Evolutionary conservation across 2,113 vertebrate genomes (phyloP).

Genomic region (Sylvietta virens): DNA sequence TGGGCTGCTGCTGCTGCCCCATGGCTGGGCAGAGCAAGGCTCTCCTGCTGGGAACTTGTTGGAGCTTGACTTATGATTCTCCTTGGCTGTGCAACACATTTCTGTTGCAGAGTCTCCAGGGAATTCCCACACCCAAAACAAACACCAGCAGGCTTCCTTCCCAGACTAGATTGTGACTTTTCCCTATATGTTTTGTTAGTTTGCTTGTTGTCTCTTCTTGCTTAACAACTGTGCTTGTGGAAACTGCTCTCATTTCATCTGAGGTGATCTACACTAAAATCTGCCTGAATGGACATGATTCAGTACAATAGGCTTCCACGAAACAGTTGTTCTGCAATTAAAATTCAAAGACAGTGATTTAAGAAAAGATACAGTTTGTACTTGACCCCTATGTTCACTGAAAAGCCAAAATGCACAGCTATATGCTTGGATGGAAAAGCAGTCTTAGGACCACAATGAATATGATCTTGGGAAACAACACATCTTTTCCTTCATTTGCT

Average conservation of each 20-base stretch:
- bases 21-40: fast-evolving
- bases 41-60: neutral
- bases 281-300: neutral
- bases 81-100: neutral
- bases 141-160: neutral
- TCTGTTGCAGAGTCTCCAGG: neutral
- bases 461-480: neutral
- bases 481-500: neutral
- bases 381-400: neutral
- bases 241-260: neutral
- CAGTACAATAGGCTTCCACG: neutral
- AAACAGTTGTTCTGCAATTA: neutral
- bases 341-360: neutral
- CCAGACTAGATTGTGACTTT: neutral
- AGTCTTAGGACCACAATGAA: neutral
- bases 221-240: neutral
- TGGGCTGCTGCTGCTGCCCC: neutral
- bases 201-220: neutral
- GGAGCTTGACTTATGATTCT: neutral
- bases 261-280: neutral
- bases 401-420: neutral
- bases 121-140: neutral
- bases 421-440: neutral
- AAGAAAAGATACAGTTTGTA: neutral
- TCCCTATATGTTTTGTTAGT: neutral